Conservation (phyloP, 2,797 vertebrate species). For the Peromyscus nudipes region DNA sequence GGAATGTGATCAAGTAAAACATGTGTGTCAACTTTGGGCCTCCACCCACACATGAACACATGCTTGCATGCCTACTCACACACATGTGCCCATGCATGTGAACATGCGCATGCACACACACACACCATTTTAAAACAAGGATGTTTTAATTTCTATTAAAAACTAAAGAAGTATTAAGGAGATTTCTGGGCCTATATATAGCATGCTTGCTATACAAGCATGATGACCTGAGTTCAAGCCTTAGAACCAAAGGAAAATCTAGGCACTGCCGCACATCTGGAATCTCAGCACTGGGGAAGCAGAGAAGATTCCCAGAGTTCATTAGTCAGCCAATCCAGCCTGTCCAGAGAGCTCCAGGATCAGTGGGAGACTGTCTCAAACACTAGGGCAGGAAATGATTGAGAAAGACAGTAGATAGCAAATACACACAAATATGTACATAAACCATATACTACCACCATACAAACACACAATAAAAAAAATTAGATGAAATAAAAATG, state of each 20-base stretch:
- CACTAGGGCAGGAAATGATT: neutral
- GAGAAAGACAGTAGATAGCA: neutral
- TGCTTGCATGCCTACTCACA: neutral
- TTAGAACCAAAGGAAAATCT: neutral
- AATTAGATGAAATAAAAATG: neutral
- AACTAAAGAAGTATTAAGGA: neutral
- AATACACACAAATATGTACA: neutral
- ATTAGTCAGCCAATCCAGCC: neutral
- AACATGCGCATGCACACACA: neutral
- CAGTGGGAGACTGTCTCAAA: too few relatives aligned
- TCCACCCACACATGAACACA: neutral
- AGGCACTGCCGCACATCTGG: neutral
- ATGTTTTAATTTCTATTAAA: neutral
- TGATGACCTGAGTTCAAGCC: neutral
- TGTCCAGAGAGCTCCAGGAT: neutral
- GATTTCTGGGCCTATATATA: neutral
- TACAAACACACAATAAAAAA: neutral
- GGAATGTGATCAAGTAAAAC: neutral
- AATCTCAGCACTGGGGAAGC: neutral
- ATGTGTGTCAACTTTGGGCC: neutral
- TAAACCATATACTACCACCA: neutral
- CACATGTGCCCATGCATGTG: too few relatives aligned
- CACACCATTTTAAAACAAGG: neutral
- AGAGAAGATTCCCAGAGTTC: neutral
- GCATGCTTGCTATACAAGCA: neutral